phyloP scores from a whole-genome alignment of 1,140 invertebrate species.

The Campoletis sonorensis region DNA sequence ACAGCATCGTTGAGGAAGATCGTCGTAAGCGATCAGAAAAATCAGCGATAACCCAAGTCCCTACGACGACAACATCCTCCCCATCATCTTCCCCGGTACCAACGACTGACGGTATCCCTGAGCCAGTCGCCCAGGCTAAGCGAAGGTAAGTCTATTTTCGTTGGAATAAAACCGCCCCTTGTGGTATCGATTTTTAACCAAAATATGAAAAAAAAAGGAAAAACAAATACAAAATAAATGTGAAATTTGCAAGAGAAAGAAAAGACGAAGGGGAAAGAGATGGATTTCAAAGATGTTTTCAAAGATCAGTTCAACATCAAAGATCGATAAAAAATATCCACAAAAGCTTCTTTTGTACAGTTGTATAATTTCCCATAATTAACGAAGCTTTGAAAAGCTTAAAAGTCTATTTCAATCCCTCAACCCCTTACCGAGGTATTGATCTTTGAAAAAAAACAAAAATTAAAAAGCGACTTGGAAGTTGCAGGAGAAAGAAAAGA shows the following conservation, averaged over 20 bases:
- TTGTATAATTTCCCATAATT: too few relatives aligned
- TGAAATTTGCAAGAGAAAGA: slow-evolving; percentile 26
- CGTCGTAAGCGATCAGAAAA: slow-evolving; percentile 67
- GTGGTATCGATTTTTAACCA: slow-evolving; percentile 20
- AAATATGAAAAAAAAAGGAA: not conserved
- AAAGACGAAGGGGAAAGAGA: too few relatives aligned
- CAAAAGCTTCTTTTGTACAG: too few relatives aligned
- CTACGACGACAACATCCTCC: slow-evolving; percentile 50
- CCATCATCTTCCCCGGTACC: slow-evolving; percentile 46
- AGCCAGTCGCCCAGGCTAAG: slow-evolving; percentile 57
- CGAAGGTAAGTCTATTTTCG: slow-evolving; percentile 60
- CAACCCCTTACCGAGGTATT: too few relatives aligned
- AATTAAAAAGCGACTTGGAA: too few relatives aligned
- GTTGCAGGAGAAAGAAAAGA: too few relatives aligned
- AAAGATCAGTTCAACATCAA: too few relatives aligned
- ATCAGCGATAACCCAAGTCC: slow-evolving; percentile 10
- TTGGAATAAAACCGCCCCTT: not conserved
- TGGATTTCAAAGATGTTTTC: too few relatives aligned
- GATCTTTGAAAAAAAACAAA: too few relatives aligned
- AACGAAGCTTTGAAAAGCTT: too few relatives aligned
- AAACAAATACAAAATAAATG: not conserved
- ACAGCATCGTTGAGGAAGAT: slow-evolving; percentile 52
- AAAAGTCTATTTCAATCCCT: too few relatives aligned
- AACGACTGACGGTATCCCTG: slow-evolving; percentile 38
- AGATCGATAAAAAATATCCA: too few relatives aligned